phyloP scores from a whole-genome alignment of 1,140 invertebrate genomes.

The Drosophila fuyamai region DNA sequence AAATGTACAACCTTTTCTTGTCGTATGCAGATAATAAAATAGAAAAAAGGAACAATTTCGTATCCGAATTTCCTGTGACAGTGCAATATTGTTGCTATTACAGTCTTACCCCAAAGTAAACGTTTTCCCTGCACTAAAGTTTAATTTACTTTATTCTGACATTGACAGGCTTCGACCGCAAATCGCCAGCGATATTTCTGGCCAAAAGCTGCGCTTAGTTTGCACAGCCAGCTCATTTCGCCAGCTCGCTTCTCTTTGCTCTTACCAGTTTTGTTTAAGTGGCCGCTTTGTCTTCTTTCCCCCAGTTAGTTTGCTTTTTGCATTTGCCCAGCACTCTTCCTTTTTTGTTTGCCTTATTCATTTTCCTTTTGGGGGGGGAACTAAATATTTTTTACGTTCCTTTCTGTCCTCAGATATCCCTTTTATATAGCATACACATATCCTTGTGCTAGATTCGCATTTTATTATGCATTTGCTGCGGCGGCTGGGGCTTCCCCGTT shows the following conservation, averaged over 20 bases:
- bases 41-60: not conserved
- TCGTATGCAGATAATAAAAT: not conserved
- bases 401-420: slow-evolving; percentile 54
- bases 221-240: slow-evolving; percentile 36
- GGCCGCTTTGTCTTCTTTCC: slow-evolving; percentile 58
- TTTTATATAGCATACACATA: slow-evolving; percentile 52
- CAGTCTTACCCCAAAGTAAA: slow-evolving; percentile 21
- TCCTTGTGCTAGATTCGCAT: slow-evolving; percentile 69
- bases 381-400: slow-evolving; percentile 36
- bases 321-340: slow-evolving; percentile 40
- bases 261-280: slow-evolving; percentile 63
- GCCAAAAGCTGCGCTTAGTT: slow-evolving; percentile 24
- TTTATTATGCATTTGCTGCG: slow-evolving; percentile 68
- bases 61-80: not conserved
- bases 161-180: slow-evolving; percentile 52
- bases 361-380: slow-evolving; percentile 39
- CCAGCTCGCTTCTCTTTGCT: slow-evolving; percentile 41
- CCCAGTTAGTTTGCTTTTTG: slow-evolving; percentile 49
- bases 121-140: slow-evolving; percentile 27
- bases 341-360: slow-evolving; percentile 57
- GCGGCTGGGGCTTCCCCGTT: slow-evolving; percentile 30
- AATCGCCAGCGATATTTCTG: slow-evolving; percentile 40
- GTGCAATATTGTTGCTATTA: slow-evolving; percentile 26
- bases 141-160: slow-evolving; percentile 42
- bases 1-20: not conserved